Conservation (phyloP, 2,797 vertebrate genomes). For the Decapterus maruadsi region DNA sequence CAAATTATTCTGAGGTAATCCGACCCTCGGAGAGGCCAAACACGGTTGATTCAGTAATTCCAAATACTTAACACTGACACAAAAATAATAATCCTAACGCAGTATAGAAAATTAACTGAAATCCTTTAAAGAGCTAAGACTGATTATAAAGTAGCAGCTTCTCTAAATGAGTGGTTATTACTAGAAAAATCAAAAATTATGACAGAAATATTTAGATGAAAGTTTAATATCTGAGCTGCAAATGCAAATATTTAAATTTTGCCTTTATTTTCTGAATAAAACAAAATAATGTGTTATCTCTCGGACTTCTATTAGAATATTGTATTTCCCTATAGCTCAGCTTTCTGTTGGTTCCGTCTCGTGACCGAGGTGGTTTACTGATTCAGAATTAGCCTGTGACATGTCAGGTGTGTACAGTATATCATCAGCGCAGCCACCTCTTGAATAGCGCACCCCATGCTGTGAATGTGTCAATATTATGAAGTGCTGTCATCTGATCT, state of each 20-base stretch:
- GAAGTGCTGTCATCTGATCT: constrained; percentile 80
- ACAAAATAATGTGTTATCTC: not conserved
- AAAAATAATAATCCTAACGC: constrained; percentile 39
- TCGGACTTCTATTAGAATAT: constrained; percentile 43
- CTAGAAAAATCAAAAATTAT: constrained; percentile 13
- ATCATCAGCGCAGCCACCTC: constrained; percentile 67
- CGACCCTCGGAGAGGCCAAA: constrained; percentile 50
- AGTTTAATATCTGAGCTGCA: not conserved
- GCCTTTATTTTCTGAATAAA: not conserved
- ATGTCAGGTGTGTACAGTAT: constrained; percentile 75
- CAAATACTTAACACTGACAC: constrained; percentile 35
- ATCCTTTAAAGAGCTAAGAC: constrained; percentile 6
- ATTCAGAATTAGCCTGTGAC: constrained; percentile 71
- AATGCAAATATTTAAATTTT: not conserved
- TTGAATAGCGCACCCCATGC: constrained; percentile 68
- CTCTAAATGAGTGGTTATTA: constrained; percentile 7
- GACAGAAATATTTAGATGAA: not conserved
- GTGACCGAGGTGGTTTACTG: constrained; percentile 37
- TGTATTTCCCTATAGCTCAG: constrained; percentile 45
- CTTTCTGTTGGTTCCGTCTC: constrained; percentile 57
- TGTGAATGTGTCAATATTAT: constrained; percentile 83
- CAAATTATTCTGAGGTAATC: constrained; percentile 75
- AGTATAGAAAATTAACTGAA: not conserved
- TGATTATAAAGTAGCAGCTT: not conserved
- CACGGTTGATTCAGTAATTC: constrained; percentile 41